phyloP scores from a whole-genome alignment of 2,888 invertebrate species.

The Diabrotica balteata region DNA sequence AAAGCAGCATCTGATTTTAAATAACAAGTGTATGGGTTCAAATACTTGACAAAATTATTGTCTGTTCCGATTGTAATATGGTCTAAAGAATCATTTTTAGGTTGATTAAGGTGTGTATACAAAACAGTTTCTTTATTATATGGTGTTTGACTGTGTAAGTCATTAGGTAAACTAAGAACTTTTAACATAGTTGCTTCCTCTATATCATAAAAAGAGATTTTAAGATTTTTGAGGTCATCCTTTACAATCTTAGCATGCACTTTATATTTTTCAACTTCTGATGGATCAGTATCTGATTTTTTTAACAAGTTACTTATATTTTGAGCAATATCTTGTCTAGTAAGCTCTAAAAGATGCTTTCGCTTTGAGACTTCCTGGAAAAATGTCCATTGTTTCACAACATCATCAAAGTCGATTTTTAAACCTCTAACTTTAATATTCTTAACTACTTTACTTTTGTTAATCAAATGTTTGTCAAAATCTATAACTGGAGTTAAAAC shows the following conservation, averaged over 20 bases:
- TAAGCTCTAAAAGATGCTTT: constrained; percentile 64
- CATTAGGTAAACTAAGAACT: constrained; percentile 74
- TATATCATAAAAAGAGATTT: constrained; percentile 71
- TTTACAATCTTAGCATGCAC: constrained; percentile 60
- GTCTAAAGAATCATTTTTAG: constrained; percentile 54
- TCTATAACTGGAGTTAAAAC: constrained; percentile 75
- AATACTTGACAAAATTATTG: constrained; percentile 66
- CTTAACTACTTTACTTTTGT: constrained; percentile 62
- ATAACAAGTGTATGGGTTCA: constrained; percentile 68
- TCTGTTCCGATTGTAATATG: constrained; percentile 67
- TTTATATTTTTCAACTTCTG: constrained; percentile 64
- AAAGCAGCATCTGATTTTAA: constrained; percentile 72
- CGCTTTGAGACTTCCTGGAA: constrained; percentile 66
- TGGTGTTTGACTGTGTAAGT: constrained; percentile 71
- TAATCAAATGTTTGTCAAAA: constrained; percentile 65
- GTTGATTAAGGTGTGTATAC: constrained; percentile 50
- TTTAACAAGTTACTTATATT: constrained; percentile 62
- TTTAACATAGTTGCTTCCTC: constrained; percentile 74
- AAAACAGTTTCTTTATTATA: constrained; percentile 51
- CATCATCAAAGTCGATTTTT: constrained; percentile 63
- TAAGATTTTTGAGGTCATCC: constrained; percentile 69
- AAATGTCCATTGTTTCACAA: constrained; percentile 69
- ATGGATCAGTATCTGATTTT: constrained; percentile 47
- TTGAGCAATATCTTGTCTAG: constrained; percentile 62
- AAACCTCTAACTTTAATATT: constrained; percentile 67